Base-by-base conservation (phyloP, 2,113 vertebrate genomes). In the Centropus bengalensis region DNA sequence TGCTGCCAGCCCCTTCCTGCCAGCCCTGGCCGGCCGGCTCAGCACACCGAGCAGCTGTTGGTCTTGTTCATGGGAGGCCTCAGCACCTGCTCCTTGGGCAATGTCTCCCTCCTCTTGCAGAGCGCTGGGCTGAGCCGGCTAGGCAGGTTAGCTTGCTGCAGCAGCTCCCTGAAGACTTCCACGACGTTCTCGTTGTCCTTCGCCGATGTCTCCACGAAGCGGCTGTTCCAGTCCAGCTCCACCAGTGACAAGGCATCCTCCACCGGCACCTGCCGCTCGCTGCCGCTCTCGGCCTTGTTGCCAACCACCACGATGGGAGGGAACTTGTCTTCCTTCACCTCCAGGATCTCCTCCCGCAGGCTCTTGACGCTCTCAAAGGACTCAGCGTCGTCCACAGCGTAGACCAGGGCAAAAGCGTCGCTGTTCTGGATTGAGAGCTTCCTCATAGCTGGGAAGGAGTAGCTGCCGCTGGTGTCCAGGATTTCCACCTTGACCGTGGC, bases 1-100 rank as follows among this genome's bases (percentile, higher is more conserved):
- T n/a, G 82, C 33, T 51, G 26, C 55, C 9, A 0, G 52, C 5
- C 7, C 77, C 52, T 42, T 45, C 47, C 79, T 33, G 3, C n/a
- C 5, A 1, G 51, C 45, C 47, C 15, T 0, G 3, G 56, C 62
- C 7, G 0, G 49, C 19, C 2, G 7, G 58, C 91, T 98, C 98
- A 99, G 52, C 98, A 99, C 96, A 99, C 64, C 2, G 96, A 96
- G 82, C 99, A 99, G 97, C 99, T 99, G 97, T 99, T 99, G 97
- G 99, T 98, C 95, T 99, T 99, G 97, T 99, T 99, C 98, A 99
- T 99, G 85, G 99, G 99, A 0, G 99, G 99, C 73, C 99, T 89
- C 49, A 98, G 82, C 32, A 87, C 82, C 32, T 88, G 96, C 95
- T 98, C 98, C 68, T 98, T 99, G 23, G 98, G 98, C 68, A 99